Base-by-base conservation (phyloP, 2,797 vertebrate genomes). In the Natrix natrix region DNA sequence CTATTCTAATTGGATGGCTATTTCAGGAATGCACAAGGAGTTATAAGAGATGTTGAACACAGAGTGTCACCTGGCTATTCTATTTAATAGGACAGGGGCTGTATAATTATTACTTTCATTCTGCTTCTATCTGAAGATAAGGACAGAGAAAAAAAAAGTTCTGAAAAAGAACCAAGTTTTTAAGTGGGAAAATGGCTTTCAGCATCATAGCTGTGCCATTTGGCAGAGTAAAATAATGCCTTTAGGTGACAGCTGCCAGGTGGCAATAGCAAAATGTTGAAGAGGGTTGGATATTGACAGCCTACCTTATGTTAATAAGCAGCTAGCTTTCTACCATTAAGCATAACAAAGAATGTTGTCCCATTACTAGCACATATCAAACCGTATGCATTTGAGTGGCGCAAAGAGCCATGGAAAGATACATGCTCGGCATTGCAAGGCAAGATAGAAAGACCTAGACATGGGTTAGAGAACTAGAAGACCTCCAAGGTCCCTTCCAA, bases 91-190 rank as follows among this genome's bases (percentile, higher is more conserved):
- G 78, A 93, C 92, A 69, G 92, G 61, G 93, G 59, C 43, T 88
- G 92, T 57, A 48, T 17, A 93, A 63, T 90, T 66, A 93, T 90
- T 94, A 57, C 48, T 95, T 96, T 92, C 4, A 90, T 94, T 92
- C 92, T 60, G 28, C 1, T 96, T 88, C 86, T 90, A 32, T 94
- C 93, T 87, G 94, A 91, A 97, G 95, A 69, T 83, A 93, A 78
- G 90, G 17, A 93, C 94, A 37, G 74, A 26, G 5, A 91, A n/a
- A 87, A 87, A 87, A 87, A 52, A 2, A 24, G 89, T 88, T 93
- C 78, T 94, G 94, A 17, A 91, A 94, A 94, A 91, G 69, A 43
- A n/a, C 86, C 90, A 55, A 87, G 0, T 4, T 17, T 0, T 86
- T 66, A 94, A 94, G 28, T 48, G 43, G n/a, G 56, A 7, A 57